Evolutionary conservation across 2,888 invertebrate species (phyloP).

Genomic region (Spialia ferax): DNA sequence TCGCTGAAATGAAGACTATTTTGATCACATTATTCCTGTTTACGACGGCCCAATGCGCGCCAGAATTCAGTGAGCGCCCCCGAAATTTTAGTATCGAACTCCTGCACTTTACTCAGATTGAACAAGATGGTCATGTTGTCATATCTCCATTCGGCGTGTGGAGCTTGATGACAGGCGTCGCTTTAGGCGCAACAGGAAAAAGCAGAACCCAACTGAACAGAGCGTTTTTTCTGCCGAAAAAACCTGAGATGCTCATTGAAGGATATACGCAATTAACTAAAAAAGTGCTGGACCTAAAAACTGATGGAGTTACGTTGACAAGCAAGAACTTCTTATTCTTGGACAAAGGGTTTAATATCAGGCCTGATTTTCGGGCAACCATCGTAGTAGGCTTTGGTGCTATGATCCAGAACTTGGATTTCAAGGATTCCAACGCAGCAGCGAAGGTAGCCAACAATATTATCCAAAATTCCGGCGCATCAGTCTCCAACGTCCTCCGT

Average conservation of each 20-base stretch:
- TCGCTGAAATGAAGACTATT: constrained; percentile 60
- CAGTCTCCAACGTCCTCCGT: constrained; percentile 72
- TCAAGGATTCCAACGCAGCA: constrained; percentile 66
- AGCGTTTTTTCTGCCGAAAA: constrained; percentile 70
- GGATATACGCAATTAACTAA: constrained; percentile 67
- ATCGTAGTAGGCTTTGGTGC: constrained; percentile 72
- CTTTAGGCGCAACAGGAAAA: constrained; percentile 71
- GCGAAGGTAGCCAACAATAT: constrained; percentile 70
- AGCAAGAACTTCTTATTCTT: constrained; percentile 78
- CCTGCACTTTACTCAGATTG: constrained; percentile 69
- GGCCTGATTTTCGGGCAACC: constrained; percentile 56
- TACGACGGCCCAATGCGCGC: constrained; percentile 62
- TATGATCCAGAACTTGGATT: constrained; percentile 67
- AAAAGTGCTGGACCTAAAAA: constrained; percentile 62
- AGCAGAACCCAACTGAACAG: constrained; percentile 65
- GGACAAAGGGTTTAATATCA: constrained; percentile 68
- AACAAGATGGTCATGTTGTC: constrained; percentile 74
- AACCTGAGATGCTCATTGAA: constrained; percentile 53
- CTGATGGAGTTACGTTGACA: constrained; percentile 65
- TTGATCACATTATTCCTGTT: constrained; percentile 59
- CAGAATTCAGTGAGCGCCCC: constrained; percentile 72
- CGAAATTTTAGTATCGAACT: constrained; percentile 78
- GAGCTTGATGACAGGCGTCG: constrained; percentile 79
- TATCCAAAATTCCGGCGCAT: constrained; percentile 70
- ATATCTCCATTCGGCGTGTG: constrained; percentile 82